Percentiles rank a stretch among this genome's conserved stretches.
phyloP scores from a whole-genome alignment of 2,888 invertebrate species.

The Labia minor region DNA sequence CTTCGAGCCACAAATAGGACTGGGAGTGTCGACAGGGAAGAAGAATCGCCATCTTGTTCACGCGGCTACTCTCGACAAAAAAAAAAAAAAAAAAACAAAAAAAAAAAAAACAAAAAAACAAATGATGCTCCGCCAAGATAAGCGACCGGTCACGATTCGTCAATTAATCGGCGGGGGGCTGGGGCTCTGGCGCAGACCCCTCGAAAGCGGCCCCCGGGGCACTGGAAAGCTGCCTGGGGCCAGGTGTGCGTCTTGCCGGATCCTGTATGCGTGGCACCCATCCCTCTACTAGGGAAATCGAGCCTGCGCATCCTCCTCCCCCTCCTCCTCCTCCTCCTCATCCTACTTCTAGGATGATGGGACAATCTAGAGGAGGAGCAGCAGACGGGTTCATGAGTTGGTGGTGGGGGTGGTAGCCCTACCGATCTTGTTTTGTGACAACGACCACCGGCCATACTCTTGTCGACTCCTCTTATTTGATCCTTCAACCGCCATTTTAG shows the following conservation, averaged over 20 bases:
- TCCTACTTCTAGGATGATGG: neutral
- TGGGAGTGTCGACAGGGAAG: too few relatives aligned
- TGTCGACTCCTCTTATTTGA: too few relatives aligned
- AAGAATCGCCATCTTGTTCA: neutral
- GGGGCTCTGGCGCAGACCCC: neutral
- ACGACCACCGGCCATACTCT: too few relatives aligned
- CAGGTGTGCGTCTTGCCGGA: neutral
- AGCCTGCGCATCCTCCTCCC: neutral
- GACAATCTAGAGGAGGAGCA: neutral
- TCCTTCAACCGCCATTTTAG: too few relatives aligned
- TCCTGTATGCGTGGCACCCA: neutral
- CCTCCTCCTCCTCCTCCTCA: neutral
- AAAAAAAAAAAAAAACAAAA: too few relatives aligned
- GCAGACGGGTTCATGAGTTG: too few relatives aligned
- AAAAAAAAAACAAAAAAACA: too few relatives aligned
- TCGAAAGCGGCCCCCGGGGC: neutral
- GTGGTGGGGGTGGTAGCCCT: too few relatives aligned
- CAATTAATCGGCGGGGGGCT: neutral
- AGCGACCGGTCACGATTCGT: slow-evolving; percentile 8
- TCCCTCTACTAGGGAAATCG: neutral
- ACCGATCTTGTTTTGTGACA: too few relatives aligned
- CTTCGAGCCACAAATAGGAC: too few relatives aligned
- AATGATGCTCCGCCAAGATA: slow-evolving; percentile 1
- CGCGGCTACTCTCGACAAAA: neutral
- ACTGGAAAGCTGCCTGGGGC: neutral